A percentile compares a stretch with the other conserved stretches of the same genome.
Conservation (phyloP, 2,113 vertebrate species). For the Actenoides hombroni region DNA sequence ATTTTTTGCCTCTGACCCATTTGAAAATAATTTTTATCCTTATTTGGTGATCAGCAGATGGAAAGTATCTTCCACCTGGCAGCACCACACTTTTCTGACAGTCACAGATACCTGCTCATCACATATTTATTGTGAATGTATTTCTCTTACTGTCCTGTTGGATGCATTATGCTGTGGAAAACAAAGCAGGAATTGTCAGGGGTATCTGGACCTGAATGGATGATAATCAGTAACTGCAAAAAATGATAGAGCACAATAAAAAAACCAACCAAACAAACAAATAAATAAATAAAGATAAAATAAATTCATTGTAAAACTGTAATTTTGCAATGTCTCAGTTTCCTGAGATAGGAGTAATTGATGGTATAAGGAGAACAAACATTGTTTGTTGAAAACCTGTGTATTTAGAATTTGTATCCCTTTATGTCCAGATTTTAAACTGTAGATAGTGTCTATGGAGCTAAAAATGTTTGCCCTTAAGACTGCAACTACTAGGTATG, state of each 20-base stretch:
- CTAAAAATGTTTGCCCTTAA: not conserved
- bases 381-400: not conserved
- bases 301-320: not conserved
- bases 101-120: not conserved
- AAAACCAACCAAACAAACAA: not conserved
- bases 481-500: not conserved
- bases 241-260: not conserved
- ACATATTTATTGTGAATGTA: not conserved
- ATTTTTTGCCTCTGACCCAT: not conserved
- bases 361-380: not conserved
- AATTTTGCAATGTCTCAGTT: not conserved
- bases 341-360: not conserved
- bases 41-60: not conserved
- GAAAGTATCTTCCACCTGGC: not conserved
- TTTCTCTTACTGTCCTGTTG: not conserved
- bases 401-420: not conserved
- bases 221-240: not conserved
- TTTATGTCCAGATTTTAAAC: not conserved
- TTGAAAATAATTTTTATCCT: not conserved
- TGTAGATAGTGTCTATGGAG: not conserved
- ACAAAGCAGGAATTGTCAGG: not conserved
- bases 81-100: not conserved
- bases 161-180: not conserved
- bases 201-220: not conserved
- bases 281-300: not conserved